Base-by-base conservation (phyloP, 2,113 vertebrate species). In the Myanophis thanlyinensis region DNA sequence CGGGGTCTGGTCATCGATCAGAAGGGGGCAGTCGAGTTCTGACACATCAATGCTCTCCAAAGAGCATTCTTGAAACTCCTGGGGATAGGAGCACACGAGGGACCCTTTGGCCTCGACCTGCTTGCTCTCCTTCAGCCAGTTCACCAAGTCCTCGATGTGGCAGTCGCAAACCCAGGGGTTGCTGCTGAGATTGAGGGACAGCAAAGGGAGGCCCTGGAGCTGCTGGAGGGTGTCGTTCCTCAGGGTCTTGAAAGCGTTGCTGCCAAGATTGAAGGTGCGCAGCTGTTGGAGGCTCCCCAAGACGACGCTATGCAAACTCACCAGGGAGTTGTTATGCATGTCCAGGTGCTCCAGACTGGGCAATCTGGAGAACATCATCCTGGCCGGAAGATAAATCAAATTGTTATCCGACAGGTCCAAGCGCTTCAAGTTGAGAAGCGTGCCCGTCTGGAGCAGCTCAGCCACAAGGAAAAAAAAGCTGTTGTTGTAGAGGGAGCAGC, bases 101-200 rank as follows among this genome's bases (percentile, higher is more conserved):
- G 98, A 95, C 62, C 96, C 96, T 89, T 93, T 96, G 84, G 90
- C 92, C 5, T 95, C 93, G 12, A 98, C 98, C 91, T 97, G 91
- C 10, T 98, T 96, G 0, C 97, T 96, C 91, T 97, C 98, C 94
- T 97, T 98, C 85, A 99, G 97, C 99, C 99, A 99, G 35, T 59
- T n/a, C 94, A 98, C 91, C 96, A 98, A 96, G 92, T 98, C 98
- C 85, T 98, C 97, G 0, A 97, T 95, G 87, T 96, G 91, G 52
- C 99, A 99, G 97, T 99, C 97, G 6, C 99, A 99, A 89, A 96
- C 97, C 99, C 99, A 99, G 25, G 98, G 93, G 92, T 99, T 99
- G 93, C 84, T 97, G 47, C 96, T 94, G 91, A 99, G 96, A 47
- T 89, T 92, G 62, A 99, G 85, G 44, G 52, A 87, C 52, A 99